Conservation (phyloP, 2,113 vertebrate species). For the Calidris pugnax region DNA sequence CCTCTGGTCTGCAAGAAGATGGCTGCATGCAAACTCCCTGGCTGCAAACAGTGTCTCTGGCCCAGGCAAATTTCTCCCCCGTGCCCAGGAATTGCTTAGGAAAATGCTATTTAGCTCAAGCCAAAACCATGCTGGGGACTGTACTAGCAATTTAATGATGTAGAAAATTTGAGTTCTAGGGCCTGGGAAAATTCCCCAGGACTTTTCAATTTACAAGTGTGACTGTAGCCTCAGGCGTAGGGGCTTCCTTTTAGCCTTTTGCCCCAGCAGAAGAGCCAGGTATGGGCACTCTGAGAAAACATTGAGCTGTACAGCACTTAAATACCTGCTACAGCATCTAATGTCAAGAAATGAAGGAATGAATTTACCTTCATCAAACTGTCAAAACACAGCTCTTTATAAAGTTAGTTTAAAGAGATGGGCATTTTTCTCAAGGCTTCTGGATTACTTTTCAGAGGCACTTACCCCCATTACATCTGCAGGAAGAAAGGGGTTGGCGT, state of each 20-base stretch:
- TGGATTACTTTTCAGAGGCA: background rate
- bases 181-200: background rate
- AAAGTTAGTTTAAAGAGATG: background rate
- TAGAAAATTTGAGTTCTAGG: constrained; percentile 32
- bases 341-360: background rate
- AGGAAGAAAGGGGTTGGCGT: background rate
- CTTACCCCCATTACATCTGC: background rate
- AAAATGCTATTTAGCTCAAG: constrained; percentile 5
- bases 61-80: background rate
- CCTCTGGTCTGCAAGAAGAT: background rate
- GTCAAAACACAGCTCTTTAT: background rate
- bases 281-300: background rate
- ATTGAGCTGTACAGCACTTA: background rate
- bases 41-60: background rate
- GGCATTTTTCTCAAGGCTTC: background rate
- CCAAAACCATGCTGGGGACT: constrained; percentile 9
- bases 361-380: background rate
- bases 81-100: background rate
- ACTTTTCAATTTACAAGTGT: background rate
- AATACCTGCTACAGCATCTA: background rate
- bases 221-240: background rate
- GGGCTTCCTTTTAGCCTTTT: background rate
- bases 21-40: background rate
- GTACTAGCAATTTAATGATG: constrained; percentile 1
- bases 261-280: background rate